Percentiles rank a stretch among this genome's conserved stretches.
Conservation (phyloP, 2,113 vertebrate genomes). For the Antennarius striatus region DNA sequence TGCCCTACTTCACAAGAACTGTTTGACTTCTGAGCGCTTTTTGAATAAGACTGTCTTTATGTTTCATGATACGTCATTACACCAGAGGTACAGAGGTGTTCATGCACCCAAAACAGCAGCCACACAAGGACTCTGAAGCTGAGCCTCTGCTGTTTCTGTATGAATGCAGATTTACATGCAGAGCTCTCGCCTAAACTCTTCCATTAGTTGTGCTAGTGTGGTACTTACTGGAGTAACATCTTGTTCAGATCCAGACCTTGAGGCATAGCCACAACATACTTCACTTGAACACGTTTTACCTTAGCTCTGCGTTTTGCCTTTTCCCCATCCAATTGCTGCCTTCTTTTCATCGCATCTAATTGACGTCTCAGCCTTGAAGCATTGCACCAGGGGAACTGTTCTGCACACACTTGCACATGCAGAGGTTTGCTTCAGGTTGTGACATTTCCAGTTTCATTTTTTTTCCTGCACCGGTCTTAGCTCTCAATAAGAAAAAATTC, state of each 20-base stretch:
- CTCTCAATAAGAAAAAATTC: slow-evolving; percentile 12
- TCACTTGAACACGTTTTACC: slow-evolving; percentile 51
- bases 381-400: slow-evolving; percentile 30
- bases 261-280: slow-evolving; percentile 20
- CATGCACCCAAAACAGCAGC: background rate
- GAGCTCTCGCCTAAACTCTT: slow-evolving; percentile 30
- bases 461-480: slow-evolving; percentile 24
- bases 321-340: background rate
- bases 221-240: slow-evolving; percentile 48
- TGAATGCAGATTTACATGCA: slow-evolving; percentile 7
- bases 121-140: background rate
- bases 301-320: slow-evolving; percentile 56
- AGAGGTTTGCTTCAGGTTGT: slow-evolving; percentile 37
- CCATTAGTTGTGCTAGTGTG: slow-evolving; percentile 44
- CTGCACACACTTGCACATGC: slow-evolving; percentile 22
- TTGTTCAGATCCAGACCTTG: slow-evolving; percentile 41
- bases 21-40: too few relatives aligned
- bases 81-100: background rate
- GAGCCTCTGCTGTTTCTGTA: background rate
- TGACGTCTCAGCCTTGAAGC: slow-evolving; percentile 56
- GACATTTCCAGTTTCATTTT: slow-evolving; percentile 36
- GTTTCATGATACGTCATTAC: too few relatives aligned
- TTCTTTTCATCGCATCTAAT: slow-evolving; percentile 55
- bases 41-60: too few relatives aligned
- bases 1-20: too few relatives aligned